Conservation (phyloP, 2,113 vertebrate species). For the Ctenomys sociabilis region DNA sequence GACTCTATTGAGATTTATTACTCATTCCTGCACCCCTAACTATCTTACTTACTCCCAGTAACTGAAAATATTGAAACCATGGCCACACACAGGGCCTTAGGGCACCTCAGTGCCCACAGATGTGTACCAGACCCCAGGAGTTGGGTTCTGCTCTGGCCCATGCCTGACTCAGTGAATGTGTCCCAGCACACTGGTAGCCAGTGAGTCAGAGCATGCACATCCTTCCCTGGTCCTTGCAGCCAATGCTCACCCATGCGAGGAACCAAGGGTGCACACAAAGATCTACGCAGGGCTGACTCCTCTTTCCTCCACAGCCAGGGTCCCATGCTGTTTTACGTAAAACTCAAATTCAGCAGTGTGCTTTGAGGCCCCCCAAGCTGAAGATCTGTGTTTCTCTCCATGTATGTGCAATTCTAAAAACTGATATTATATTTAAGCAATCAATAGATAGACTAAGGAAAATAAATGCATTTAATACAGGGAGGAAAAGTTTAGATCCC, state of each 20-base stretch:
- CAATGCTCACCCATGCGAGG: not conserved
- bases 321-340: not conserved
- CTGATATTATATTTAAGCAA: not conserved
- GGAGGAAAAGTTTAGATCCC: not conserved
- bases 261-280: not conserved
- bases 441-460: not conserved
- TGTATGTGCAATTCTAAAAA: not conserved
- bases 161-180: not conserved
- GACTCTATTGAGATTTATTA: not conserved
- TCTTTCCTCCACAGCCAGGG: accelerated
- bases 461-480: not conserved
- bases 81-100: not conserved
- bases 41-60: not conserved
- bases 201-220: not conserved
- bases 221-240: not conserved
- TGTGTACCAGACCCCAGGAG: not conserved
- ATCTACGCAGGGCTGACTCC: not conserved
- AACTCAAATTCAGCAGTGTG: not conserved
- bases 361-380: not conserved
- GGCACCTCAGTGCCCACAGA: not conserved
- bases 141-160: not conserved
- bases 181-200: no score
- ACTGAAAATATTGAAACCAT: not conserved
- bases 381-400: not conserved
- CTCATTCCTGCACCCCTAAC: not conserved